Conservation (phyloP, 2,113 vertebrate genomes). For the Apteryx owenii region DNA sequence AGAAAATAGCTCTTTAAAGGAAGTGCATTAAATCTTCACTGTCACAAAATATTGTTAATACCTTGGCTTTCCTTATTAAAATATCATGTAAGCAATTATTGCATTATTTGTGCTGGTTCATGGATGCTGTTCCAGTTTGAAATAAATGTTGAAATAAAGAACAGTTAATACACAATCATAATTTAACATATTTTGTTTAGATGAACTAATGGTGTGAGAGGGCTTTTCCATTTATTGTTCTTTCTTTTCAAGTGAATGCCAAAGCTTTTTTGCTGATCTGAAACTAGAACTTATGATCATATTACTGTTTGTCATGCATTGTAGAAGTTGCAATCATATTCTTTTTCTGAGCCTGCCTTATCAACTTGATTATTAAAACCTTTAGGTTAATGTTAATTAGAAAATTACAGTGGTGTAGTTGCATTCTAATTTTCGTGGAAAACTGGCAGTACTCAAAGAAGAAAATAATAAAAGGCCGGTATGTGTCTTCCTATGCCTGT, state of each 20-base stretch:
- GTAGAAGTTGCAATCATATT: slow-evolving; percentile 9
- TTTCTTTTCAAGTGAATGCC: slow-evolving; percentile 16
- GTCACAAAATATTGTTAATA: slow-evolving; percentile 29
- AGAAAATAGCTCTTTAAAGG: neutral
- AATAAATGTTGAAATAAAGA: slow-evolving; percentile 40
- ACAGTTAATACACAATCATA: slow-evolving; percentile 50
- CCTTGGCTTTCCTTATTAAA: slow-evolving; percentile 42
- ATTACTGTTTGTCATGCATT: neutral
- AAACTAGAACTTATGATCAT: neutral
- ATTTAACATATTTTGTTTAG: slow-evolving; percentile 50
- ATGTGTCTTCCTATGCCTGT: neutral
- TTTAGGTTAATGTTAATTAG: slow-evolving; percentile 2
- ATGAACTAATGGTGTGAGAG: slow-evolving; percentile 40
- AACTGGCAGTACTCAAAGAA: neutral
- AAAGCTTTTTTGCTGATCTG: slow-evolving; percentile 22
- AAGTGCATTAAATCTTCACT: neutral
- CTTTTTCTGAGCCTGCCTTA: neutral
- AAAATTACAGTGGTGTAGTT: neutral
- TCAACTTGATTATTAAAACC: slow-evolving; percentile 17
- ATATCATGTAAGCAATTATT: slow-evolving; percentile 42
- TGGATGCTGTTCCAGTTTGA: slow-evolving; percentile 37
- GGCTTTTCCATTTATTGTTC: slow-evolving; percentile 30
- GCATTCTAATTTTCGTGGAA: neutral
- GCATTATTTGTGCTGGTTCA: slow-evolving; percentile 17
- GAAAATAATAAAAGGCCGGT: neutral